Evolutionary conservation across 2,888 invertebrate species (phyloP), one percentile per base, ranked within the genome.

Genomic region (Cryptocephalus primarius): DNA sequence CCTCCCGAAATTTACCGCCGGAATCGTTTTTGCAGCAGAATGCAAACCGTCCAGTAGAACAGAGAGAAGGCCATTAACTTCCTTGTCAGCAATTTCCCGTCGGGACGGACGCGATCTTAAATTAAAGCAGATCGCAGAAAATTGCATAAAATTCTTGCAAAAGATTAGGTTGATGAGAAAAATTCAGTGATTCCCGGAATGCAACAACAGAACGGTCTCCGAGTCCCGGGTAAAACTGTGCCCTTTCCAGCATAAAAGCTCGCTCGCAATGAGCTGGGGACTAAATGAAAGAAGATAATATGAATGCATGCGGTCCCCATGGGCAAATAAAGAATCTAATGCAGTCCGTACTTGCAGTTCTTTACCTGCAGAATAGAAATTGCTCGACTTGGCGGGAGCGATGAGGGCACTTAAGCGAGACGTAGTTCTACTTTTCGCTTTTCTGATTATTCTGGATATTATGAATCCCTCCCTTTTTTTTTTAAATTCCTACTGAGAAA

Each of bases 251-350:
- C 22, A 43, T 39, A 43, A 48, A 48, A 42, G 40, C 44, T 33
- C 31, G 10, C 40, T 14, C 22, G 45, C 40, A 45, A 46, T 36
- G 42, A 36, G 33, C 38, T 11, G 40, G 34, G 42, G 40, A 44
- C 55, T 54, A 60, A 60, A 59, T 60, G 59, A 62, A 60, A 60
- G 58, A 58, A 58, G 61, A 62, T 62, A 60, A 63, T 63, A 60
- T 61, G 61, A 63, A 63, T 63, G 60, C 63, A 65, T 59, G 59
- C 50, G 55, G 53, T 58, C 60, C 60, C 63, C 44, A 43, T 52
- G 55, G 61, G 58, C 59, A 59, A 60, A 64, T 64, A 63, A 61
- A 61, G 61, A 63, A 62, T 60, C 58, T 61, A 58, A 58, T 60
- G 57, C 54, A 57, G 57, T 58, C 55, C 58, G 53, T 55, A 53